These are phyloP conservation scores for Cantharis rustica DNA, from an alignment of 2,888 invertebrate genomes.

Conservation along the genomic window DNA sequence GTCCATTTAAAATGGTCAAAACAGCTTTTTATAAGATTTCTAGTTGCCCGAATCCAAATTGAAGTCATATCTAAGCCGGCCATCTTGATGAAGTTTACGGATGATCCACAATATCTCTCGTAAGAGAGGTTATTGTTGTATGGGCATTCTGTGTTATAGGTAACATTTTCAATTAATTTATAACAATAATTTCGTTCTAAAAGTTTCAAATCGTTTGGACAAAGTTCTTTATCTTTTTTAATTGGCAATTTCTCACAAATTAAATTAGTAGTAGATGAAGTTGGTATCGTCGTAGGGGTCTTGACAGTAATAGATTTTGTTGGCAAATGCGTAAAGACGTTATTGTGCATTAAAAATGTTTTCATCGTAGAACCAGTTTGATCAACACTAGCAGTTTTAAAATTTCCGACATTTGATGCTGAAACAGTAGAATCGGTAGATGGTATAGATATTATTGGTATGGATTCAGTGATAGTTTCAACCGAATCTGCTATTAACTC, in stretches of 20 bases:
- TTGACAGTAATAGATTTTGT: too few species aligned
- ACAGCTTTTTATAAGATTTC: background rate
- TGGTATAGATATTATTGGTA: too few species aligned
- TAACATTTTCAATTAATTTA: background rate
- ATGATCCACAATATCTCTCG: background rate
- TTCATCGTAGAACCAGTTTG: too few species aligned
- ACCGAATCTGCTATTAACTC: too few species aligned
- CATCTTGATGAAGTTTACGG: too few species aligned
- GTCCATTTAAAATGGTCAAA: constrained; percentile 3
- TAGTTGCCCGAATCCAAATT: constrained; percentile 10
- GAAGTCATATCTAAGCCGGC: background rate
- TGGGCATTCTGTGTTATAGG: background rate
- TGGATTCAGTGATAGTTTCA: too few species aligned
- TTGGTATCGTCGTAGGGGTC: too few species aligned
- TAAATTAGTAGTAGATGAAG: background rate
- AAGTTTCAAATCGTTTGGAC: background rate
- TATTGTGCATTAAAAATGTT: too few species aligned
- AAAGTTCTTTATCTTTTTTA: background rate
- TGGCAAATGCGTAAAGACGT: too few species aligned
- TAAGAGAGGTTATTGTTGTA: background rate
- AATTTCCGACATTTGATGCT: too few species aligned
- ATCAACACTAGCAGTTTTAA: too few species aligned
- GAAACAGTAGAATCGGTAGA: too few species aligned
- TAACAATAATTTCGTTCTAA: background rate
- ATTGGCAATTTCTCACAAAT: background rate